A percentile compares a stretch with the other conserved stretches of the same genome.
phyloP scores from a whole-genome alignment of 2,888 invertebrate species.

The Nomada hirtipes region DNA sequence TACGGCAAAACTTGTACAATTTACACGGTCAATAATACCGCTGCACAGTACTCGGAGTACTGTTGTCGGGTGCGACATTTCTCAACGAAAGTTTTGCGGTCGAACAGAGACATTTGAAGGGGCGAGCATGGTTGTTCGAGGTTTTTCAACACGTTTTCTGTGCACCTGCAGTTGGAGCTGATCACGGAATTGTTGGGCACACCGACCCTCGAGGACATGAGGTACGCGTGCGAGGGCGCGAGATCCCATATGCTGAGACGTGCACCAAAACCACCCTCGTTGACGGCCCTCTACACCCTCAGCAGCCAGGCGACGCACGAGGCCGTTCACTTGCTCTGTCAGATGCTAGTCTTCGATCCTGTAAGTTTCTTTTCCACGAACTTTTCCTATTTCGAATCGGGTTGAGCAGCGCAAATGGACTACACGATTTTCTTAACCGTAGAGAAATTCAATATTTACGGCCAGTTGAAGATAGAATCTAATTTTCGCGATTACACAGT shows the following conservation, averaged over 20 bases:
- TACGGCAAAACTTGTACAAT: no score
- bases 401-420: neutral
- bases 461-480: no score
- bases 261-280: conserved; percentile 94
- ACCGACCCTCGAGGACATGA: conserved; percentile 97
- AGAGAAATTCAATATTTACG: no score
- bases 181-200: conserved; percentile 99
- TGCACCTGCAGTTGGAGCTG: conserved; percentile 91
- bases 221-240: conserved; percentile 98
- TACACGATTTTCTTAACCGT: neutral
- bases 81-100: no score
- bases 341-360: conserved; percentile 99
- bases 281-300: conserved; percentile 95
- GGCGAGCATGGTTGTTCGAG: conserved; percentile 11
- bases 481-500: no score
- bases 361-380: conserved; percentile 86
- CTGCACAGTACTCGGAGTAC: no score
- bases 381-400: neutral
- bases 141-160: conserved; percentile 18
- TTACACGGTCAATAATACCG: no score
- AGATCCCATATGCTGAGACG: conserved; percentile 95
- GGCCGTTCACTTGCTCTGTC: conserved; percentile 97
- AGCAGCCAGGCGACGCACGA: conserved; percentile 98
- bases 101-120: neutral
- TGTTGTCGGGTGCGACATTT: no score